Base-by-base conservation (phyloP, 1,140 invertebrate species). In the Druon quercuslanigerum region DNA sequence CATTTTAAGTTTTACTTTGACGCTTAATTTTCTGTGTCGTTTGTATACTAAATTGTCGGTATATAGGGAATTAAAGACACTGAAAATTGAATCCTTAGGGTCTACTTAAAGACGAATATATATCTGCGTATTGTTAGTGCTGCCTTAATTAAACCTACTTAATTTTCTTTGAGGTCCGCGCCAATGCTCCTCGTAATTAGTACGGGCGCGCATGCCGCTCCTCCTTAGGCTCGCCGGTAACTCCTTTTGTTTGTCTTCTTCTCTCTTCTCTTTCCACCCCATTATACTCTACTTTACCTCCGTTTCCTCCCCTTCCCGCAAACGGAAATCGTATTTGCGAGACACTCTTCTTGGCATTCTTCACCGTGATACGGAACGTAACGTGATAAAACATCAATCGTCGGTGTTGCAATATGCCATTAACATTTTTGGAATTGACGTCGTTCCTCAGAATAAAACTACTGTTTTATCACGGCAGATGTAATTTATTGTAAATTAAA, bases 81-180 rank as follows among this genome's bases (percentile, higher is more conserved):
- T 75, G 78, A 83, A 83, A 81, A 82, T 80, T 82, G 78, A 80
- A 80, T 80, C 77, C 80, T 79, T 84, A 80, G 79, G 79, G 80
- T 75, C 81, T 85, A 87, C 86, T 87, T 85, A 82, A 85, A 86
- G 56, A 40, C n/a, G 13, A 79, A 79, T 80, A 81, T 81, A 81
- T 78, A 81, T 76, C 75, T 83, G 71, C 75, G 82, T 88, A 87
- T 87, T 87, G 87, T 87, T 87, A 82, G 86, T 75, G 78, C 78
- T 80, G 84, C 82, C 85, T 88, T 89, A 90, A 90, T 89, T 90
- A 89, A 87, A 86, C 82, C 85, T 83, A 84, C 85, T 90, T 90
- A 87, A 89, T 89, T 88, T 89, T 87, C 83, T 83, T 76, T 78
- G 77, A 82, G 78, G 79, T 66, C 82, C 79, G 78, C 83, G 83